Evolutionary conservation across 2,888 invertebrate genomes (phyloP), one percentile per base, ranked within the genome.

Genomic region (Diarsia rubi): DNA sequence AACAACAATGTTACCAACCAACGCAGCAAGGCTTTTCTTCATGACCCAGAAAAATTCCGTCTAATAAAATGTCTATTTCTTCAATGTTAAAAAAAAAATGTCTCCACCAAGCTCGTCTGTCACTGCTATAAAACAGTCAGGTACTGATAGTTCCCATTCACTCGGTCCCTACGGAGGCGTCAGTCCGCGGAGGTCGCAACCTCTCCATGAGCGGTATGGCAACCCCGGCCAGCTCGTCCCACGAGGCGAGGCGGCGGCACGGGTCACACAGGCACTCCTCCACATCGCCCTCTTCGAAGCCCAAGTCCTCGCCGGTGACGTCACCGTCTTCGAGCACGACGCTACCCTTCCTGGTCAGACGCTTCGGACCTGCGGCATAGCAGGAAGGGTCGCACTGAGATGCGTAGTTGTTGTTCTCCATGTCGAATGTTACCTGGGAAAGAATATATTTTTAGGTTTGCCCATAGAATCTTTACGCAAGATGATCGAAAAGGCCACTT

Each of bases 191-290:
- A 3, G 96, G 96, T 3, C 97, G 96, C 45, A 98, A 95, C 86
- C 97, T 97, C 90, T 98, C 98, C 81, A 98, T 91, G 76, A 98
- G 93, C 87, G 98, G 98, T 59, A 98, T 97, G 1, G 98, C 98
- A 0, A 98, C 98, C 27, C 97, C 97, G 2, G 98, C 97, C 88
- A 98, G 97, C 88, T 98, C 98, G 91, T 98, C 98, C 98, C 98
- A 98, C 19, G 97, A 92, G 2, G 95, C 94, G 21, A 97, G 94
- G 12, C 94, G 85, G 31, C 88, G 84, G 67, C 96, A 96, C 0
- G 95, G 92, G 0, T 86, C 93, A 65, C 97, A 95, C 0, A 89
- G 90, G 62, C 97, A 97, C 73, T 93, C 94, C 24, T 94, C 94
- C 8, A 85, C 91, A 8, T 93, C 94, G 4, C 94, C 95, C 52